Evolutionary conservation across 2,797 vertebrate genomes (phyloP).

Genomic region (Rhincodon typus): DNA sequence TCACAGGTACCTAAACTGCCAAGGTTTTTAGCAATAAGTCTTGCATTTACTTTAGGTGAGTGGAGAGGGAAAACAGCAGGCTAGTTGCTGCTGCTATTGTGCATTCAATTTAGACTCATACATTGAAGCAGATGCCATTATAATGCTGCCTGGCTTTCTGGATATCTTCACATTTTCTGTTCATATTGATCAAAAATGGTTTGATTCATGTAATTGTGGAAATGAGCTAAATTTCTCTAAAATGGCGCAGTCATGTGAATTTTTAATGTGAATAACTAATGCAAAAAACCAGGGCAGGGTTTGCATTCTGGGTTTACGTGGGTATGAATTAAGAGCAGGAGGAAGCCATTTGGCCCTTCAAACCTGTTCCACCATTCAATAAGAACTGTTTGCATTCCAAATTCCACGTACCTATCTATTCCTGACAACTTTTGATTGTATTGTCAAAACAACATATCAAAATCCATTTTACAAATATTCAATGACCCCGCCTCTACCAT

Average conservation of each 20-base stretch:
- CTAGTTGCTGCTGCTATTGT: neutral
- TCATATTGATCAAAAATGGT: neutral
- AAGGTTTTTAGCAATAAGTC: neutral
- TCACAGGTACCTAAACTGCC: neutral
- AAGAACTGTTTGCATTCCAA: no score
- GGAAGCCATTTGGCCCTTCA: no score
- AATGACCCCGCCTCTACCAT: no score
- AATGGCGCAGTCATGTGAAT: neutral
- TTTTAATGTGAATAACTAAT: neutral
- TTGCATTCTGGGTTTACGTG: neutral
- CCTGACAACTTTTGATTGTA: no score
- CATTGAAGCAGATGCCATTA: neutral
- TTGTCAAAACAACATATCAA: no score
- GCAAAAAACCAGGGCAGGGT: neutral
- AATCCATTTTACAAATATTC: no score
- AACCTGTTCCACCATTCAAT: no score
- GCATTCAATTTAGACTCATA: neutral
- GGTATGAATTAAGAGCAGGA: no score
- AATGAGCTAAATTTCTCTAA: neutral
- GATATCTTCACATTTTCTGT: neutral
- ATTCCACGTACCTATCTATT: no score
- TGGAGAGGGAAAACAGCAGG: neutral
- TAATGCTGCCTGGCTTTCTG: neutral
- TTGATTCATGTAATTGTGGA: neutral
- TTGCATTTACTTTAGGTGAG: neutral